A percentile compares a stretch with the other conserved stretches of the same genome.
Conservation (phyloP, 2,113 vertebrate species). For the Delphinus delphis region DNA sequence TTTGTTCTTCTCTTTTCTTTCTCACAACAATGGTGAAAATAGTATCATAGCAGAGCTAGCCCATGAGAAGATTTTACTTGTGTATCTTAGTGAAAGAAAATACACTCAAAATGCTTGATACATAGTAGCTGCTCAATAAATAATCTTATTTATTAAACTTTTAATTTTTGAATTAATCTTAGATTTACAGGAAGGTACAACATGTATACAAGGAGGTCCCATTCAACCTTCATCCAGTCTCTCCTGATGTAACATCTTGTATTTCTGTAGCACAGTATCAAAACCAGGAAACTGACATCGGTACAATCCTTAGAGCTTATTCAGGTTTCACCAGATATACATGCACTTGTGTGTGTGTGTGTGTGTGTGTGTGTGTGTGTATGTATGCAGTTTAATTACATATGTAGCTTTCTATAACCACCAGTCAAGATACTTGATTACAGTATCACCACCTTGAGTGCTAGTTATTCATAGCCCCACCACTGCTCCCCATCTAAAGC, state of each 20-base stretch:
- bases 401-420: background rate
- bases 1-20: background rate
- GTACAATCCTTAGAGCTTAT: background rate
- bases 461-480: background rate
- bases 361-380: background rate
- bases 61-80: background rate
- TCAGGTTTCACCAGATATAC: background rate
- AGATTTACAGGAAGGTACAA: background rate
- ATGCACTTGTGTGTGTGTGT: background rate
- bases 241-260: background rate
- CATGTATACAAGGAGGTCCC: background rate
- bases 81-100: background rate
- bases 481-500: too few species aligned
- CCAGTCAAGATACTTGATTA: background rate
- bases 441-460: background rate
- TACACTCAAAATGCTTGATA: background rate
- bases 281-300: background rate
- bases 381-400: background rate
- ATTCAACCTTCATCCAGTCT: background rate
- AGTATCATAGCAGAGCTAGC: background rate
- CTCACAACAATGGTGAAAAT: background rate
- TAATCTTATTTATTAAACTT: background rate
- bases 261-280: background rate
- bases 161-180: conserved; percentile 31
- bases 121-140: background rate